These are phyloP conservation scores for Heliothis subflexa DNA, from an alignment of 1,140 invertebrate species.

Conservation along the genomic window DNA sequence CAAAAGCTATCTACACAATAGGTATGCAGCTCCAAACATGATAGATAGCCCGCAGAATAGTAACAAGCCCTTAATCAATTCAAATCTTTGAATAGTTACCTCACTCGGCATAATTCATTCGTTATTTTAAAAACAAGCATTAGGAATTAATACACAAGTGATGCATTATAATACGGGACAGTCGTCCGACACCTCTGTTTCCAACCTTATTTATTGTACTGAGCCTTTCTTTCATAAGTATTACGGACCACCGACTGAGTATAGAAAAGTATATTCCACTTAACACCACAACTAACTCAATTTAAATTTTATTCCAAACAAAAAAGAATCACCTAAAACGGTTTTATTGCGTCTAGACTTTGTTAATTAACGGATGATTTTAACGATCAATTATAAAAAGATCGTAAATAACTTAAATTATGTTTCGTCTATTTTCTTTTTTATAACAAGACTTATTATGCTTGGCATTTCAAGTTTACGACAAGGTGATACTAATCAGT, in stretches of 20 bases:
- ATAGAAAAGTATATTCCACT: conserved; percentile 49
- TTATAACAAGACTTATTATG: conserved; percentile 24
- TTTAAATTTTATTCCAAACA: conserved; percentile 18
- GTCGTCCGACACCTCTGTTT: conserved; percentile 59
- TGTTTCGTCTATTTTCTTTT: neutral
- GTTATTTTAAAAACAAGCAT: conserved; percentile 52
- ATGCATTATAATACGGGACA: conserved; percentile 61
- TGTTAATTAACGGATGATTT: conserved; percentile 42
- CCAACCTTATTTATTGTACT: conserved; percentile 62
- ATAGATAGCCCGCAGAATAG: conserved; percentile 1
- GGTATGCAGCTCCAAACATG: neutral
- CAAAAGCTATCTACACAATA: neutral
- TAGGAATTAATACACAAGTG: conserved; percentile 60
- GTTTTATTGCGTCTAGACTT: conserved; percentile 34
- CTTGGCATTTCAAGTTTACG: conserved; percentile 39
- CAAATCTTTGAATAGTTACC: conserved; percentile 30
- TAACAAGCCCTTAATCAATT: conserved; percentile 39
- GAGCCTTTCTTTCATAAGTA: conserved; percentile 59
- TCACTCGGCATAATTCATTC: conserved; percentile 46
- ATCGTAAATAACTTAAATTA: conserved; percentile 24
- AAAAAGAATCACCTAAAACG: neutral
- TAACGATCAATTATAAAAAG: conserved; percentile 42
- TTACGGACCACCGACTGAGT: conserved; percentile 60
- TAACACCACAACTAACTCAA: conserved; percentile 15
- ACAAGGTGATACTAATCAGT: conserved; percentile 28